Evolutionary conservation across 2,797 vertebrate genomes (phyloP), one percentile per base, ranked within the genome.

Genomic region (Pseudochaenichthys georgianus): DNA sequence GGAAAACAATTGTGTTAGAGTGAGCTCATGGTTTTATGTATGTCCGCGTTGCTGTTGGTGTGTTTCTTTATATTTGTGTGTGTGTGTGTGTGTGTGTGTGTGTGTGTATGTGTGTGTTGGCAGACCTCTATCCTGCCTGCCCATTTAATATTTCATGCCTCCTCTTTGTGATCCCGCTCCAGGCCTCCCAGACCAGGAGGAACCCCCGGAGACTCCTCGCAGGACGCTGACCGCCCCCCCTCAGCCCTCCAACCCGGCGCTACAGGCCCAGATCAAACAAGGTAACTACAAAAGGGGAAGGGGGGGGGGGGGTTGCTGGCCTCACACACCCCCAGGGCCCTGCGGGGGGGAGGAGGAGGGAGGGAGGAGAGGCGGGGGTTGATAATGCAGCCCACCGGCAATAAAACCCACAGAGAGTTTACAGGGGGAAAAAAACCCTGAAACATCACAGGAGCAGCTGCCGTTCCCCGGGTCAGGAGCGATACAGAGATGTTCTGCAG

Each of bases 221-320:
- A 97, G 95, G 94, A 89, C 83, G 38, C 77, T 77, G 70, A 75
- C 87, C 21, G 63, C 83, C 17, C 89, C 95, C 52, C 88, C 95
- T 54, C 94, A 96, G 21, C 42, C 87, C 82, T 94, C 96, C 90
- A 96, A 94, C 93, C 96, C 94, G 9, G 91, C 94, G 58, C 89
- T 96, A 70, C 98, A 99, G 92, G 97, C 96, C 71, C 96, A 98
- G 86, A 99, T 99, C 93, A 99, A 99, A 92, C 98, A 99, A 98
- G 98, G 98, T 99, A 96, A 96, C 73, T 74, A 93, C 93, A 94
- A 92, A 94, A 90, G 86, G 78, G 65, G 21, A 80, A 78, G 84
- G 84, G 75, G 79, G 54, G 90, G 90, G 80, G 65, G 21, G 81
- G 78, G 84, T 74, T 79, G 54, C 78, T 86, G 3, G 52, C 78